phyloP scores from a whole-genome alignment of 2,888 invertebrate genomes.

The Erynnis tages region DNA sequence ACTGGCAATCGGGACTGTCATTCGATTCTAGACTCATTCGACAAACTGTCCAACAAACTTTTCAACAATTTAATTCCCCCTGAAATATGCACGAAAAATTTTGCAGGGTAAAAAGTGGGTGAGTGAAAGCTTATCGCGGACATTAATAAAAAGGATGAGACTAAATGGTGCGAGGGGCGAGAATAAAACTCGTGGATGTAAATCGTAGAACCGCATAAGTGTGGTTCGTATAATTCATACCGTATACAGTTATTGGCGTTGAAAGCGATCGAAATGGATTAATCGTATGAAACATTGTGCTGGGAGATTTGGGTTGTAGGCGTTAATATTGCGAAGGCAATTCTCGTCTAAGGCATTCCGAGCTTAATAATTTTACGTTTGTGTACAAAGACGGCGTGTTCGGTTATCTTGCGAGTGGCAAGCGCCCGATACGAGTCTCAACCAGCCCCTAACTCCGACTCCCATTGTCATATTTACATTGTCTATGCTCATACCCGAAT shows the following conservation, averaged over 20 bases:
- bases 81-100: slow-evolving; percentile 63
- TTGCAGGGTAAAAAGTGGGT: slow-evolving; percentile 44
- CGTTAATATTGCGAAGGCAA: slow-evolving; percentile 54
- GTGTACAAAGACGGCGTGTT: slow-evolving; percentile 68
- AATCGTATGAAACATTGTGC: slow-evolving; percentile 26
- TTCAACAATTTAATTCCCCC: slow-evolving; percentile 66
- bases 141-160: slow-evolving; percentile 36
- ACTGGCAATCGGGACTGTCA: slow-evolving; percentile 46
- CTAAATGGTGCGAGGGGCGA: slow-evolving; percentile 25
- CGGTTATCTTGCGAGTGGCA: slow-evolving; percentile 76
- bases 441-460: slow-evolving; percentile 60
- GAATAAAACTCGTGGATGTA: slow-evolving; percentile 19
- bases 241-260: slow-evolving; percentile 14
- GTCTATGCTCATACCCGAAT: slow-evolving; percentile 75
- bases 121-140: slow-evolving; percentile 41
- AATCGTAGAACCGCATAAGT: slow-evolving; percentile 19
- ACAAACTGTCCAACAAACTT: slow-evolving; percentile 60
- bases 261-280: slow-evolving; percentile 21
- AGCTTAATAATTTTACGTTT: slow-evolving; percentile 75
- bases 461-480: slow-evolving; percentile 79
- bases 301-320: slow-evolving; percentile 36
- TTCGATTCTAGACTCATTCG: slow-evolving; percentile 54
- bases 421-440: slow-evolving; percentile 69
- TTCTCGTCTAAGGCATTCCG: slow-evolving; percentile 61
- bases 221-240: slow-evolving; percentile 5